Percentiles rank a stretch among this genome's conserved stretches.
Conservation (phyloP, 2,113 vertebrate genomes). For the Phaethon lepturus region DNA sequence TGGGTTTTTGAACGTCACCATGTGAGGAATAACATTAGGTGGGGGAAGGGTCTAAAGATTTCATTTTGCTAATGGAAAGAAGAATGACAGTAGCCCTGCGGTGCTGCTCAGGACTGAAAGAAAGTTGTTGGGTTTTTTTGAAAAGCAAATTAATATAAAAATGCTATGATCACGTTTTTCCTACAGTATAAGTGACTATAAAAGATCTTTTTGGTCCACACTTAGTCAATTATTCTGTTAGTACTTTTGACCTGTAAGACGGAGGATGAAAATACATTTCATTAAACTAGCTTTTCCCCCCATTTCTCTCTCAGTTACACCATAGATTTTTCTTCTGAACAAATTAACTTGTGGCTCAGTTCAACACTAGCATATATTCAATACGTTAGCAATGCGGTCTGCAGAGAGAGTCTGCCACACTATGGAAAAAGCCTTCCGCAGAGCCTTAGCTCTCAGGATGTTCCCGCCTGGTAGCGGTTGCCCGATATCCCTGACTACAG, state of each 20-base stretch:
- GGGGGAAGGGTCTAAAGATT: background rate
- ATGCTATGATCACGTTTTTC: background rate
- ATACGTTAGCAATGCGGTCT: background rate
- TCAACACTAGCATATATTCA: background rate
- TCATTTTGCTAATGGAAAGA: background rate
- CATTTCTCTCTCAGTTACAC: background rate
- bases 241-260: background rate
- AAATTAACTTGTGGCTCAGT: background rate
- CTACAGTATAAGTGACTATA: background rate
- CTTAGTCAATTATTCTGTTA: background rate
- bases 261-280: background rate
- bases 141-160: background rate
- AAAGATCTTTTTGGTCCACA: background rate
- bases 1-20: conserved; percentile 24
- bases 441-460: background rate
- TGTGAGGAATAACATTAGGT: conserved; percentile 12
- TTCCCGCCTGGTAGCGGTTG: background rate
- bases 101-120: background rate
- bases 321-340: background rate
- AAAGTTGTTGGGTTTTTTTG: background rate
- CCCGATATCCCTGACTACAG: background rate
- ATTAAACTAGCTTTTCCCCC: background rate
- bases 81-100: background rate
- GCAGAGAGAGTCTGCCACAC: background rate
- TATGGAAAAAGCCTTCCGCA: background rate